phyloP scores from a whole-genome alignment of 53 echinoderm and acorn worm genomes.

The Luidia sarsii region DNA sequence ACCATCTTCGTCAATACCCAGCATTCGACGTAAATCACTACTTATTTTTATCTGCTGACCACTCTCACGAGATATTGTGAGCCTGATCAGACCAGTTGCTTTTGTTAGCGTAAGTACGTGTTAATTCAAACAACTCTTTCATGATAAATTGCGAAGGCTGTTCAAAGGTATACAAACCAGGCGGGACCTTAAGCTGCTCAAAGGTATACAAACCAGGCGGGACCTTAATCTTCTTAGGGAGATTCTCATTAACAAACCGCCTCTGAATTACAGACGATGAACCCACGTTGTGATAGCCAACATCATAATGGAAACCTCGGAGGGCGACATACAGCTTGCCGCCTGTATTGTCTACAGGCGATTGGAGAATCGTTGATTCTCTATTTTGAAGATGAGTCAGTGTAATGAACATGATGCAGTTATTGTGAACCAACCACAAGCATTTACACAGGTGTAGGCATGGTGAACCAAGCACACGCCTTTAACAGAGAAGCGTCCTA shows the following conservation, averaged over 20 bases:
- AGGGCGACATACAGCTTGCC: slow-evolving; percentile 38
- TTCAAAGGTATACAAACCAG: slow-evolving; percentile 12
- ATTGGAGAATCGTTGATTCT: slow-evolving; percentile 22
- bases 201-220: not conserved
- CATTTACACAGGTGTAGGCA: too few relatives aligned
- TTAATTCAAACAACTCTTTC: not conserved
- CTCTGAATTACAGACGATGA: slow-evolving; percentile 7
- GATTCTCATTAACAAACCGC: not conserved
- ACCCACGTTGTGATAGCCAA: slow-evolving; percentile 40
- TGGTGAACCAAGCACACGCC: not conserved
- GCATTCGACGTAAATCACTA: not conserved
- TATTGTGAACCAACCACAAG: not conserved
- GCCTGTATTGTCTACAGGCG: slow-evolving; percentile 10
- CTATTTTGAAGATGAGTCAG: slow-evolving; percentile 22
- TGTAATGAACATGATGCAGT: slow-evolving; percentile 18
- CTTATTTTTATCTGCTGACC: not conserved
- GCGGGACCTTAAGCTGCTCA: not conserved
- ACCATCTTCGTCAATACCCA: slow-evolving; percentile 14
- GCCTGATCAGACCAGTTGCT: slow-evolving; percentile 25
- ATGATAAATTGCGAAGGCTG: not conserved
- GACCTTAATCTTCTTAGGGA: not conserved
- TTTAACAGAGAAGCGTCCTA: slow-evolving; percentile 10
- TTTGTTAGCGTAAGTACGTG: not conserved
- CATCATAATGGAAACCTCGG: slow-evolving; percentile 28
- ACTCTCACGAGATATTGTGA: not conserved